Base-by-base conservation (phyloP, 2,888 invertebrate species). In the Scaptomyza tumidula region DNA sequence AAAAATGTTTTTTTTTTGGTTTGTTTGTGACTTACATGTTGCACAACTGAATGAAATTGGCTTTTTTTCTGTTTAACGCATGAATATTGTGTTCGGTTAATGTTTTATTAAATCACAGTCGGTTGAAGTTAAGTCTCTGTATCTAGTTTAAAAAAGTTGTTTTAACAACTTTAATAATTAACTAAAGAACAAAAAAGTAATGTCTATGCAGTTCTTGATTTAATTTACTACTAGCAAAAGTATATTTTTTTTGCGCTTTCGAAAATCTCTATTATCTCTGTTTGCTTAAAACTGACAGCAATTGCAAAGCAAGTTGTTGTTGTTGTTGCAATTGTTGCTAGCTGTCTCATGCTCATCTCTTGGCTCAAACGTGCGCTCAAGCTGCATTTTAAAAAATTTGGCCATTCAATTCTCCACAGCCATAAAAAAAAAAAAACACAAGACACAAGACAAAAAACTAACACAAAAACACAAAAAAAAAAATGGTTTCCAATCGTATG, bases 311-410 rank as follows among this genome's bases (percentile, higher is more conserved):
- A 70, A 66, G 77, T 83, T 74, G 61, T 67, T 75, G 75, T 66
- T 76, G 58, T 66, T 76, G 55, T 64, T 76, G 57, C 59, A 66
- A 56, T 57, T 73, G 72, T 62, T 46, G 43, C 44, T 64, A 14
- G 66, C 52, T 70, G 67, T 71, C 79, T 74, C 71, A 59, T 73
- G 67, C 79, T 74, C 71, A 62, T 71, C 67, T 70, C 63, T 65
- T 43, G 70, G 77, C 75, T 64, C 71, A 79, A 73, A 80, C 84
- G 86, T 86, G 75, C 69, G 73, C 73, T 82, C 85, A 84, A 82
- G 76, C 80, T 76, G 78, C 80, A 85, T 86, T 86, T 85, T 86
- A 65, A 73, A 68, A 78, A 84, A 85, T 86, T 86, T 85, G 78
- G 75, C 66, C 85, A 82, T 86, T 85, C 85, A 86, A 86, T 85